phyloP scores from a whole-genome alignment of 2,888 invertebrate genomes.

The Pycnomerus fuliginosus region DNA sequence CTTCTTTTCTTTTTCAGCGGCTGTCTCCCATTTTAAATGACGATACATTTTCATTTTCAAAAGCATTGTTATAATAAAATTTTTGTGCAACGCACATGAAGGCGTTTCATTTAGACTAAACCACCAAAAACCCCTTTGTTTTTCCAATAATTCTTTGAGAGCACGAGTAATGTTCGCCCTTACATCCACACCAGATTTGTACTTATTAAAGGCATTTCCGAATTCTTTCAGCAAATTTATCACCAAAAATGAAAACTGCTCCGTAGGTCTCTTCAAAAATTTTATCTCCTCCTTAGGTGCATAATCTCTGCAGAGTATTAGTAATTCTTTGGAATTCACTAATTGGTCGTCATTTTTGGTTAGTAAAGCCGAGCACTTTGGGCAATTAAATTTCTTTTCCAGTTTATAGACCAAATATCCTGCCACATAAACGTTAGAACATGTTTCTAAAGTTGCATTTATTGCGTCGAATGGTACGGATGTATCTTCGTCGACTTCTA shows the following conservation, averaged over 20 bases:
- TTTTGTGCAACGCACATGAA: neutral
- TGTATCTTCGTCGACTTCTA: no score
- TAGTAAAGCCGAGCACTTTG: neutral
- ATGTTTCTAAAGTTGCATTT: slow-evolving; percentile 3
- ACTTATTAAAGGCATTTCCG: slow-evolving; percentile 3
- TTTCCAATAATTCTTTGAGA: neutral
- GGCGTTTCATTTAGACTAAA: slow-evolving; percentile 1
- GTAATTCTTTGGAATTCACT: slow-evolving; percentile 4
- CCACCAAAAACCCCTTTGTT: slow-evolving; percentile 5
- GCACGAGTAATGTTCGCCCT: neutral
- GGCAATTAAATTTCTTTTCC: slow-evolving; percentile 5
- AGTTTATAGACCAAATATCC: slow-evolving; percentile 7
- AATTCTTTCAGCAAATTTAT: slow-evolving; percentile 3
- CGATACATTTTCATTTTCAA: slow-evolving; percentile 8
- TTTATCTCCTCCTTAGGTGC: slow-evolving; percentile 1
- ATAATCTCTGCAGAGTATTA: slow-evolving; percentile 1
- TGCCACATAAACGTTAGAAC: slow-evolving; percentile 8
- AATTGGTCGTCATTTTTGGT: slow-evolving; percentile 2
- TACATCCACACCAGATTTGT: slow-evolving; percentile 4
- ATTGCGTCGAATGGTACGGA: no score
- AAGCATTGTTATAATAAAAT: slow-evolving; percentile 2
- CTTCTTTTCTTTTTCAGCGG: neutral
- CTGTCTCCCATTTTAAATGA: slow-evolving; percentile 6
- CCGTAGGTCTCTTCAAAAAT: slow-evolving; percentile 4
- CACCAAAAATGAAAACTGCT: slow-evolving; percentile 1